Percentiles rank a stretch among this genome's conserved stretches.
phyloP scores from a whole-genome alignment of 2,888 invertebrate species.

The Nephrotoma flavescens region DNA sequence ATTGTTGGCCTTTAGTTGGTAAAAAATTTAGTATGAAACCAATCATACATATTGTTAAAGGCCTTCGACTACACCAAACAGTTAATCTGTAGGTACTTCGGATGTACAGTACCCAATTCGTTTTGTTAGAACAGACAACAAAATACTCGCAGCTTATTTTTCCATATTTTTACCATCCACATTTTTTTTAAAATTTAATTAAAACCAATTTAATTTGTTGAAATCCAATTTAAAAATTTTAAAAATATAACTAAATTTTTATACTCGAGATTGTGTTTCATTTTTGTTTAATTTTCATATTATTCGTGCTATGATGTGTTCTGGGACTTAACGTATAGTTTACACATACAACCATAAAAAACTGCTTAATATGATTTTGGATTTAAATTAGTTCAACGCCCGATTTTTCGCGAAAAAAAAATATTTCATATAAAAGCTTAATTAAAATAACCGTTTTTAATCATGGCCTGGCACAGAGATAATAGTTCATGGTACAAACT shows the following conservation, averaged over 20 bases:
- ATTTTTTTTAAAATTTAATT: background rate
- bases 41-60: background rate
- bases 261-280: background rate
- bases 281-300: background rate
- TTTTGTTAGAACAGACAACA: background rate
- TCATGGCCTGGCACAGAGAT: too few relatives aligned
- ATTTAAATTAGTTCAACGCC: background rate
- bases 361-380: too few relatives aligned
- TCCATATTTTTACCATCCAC: background rate
- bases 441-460: background rate
- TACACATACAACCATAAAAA: background rate
- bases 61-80: background rate
- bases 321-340: background rate
- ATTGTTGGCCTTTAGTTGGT: too few relatives aligned
- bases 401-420: background rate
- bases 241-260: background rate
- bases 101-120: background rate
- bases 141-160: background rate
- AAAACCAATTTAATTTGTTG: background rate
- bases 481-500: too few relatives aligned
- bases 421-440: background rate
- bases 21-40: background rate
- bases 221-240: background rate
- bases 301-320: background rate
- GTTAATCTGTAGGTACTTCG: background rate